Evolutionary conservation across 2,797 vertebrate genomes (phyloP).

Genomic region (Hemibagrus guttatus): DNA sequence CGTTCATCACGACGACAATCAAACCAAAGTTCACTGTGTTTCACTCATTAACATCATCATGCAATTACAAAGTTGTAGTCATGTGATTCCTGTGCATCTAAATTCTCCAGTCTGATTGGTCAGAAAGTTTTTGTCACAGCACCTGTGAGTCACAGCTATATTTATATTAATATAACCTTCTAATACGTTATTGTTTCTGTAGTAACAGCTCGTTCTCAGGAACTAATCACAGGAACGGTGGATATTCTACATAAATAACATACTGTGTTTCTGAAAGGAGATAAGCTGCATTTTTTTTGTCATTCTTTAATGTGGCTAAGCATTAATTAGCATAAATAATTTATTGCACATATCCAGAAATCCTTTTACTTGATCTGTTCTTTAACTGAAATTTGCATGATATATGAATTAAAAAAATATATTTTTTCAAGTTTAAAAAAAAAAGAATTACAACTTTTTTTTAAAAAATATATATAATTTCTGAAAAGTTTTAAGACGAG

Average conservation of each 20-base stretch:
- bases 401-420: too few relatives aligned
- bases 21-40: not conserved
- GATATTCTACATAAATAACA: not conserved
- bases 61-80: not conserved
- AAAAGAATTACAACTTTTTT: too few relatives aligned
- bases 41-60: not conserved
- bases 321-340: too few relatives aligned
- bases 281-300: too few relatives aligned
- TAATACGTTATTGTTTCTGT: not conserved
- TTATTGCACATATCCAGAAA: too few relatives aligned
- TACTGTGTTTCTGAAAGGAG: too few relatives aligned
- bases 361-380: too few relatives aligned
- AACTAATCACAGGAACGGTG: not conserved
- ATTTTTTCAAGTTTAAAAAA: too few relatives aligned
- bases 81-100: not conserved
- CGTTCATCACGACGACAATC: slow-evolving; percentile 12
- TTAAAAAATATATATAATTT: too few relatives aligned
- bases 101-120: not conserved
- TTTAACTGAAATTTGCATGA: too few relatives aligned
- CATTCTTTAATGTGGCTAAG: too few relatives aligned
- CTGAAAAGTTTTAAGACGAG: not conserved
- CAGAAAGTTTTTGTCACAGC: not conserved
- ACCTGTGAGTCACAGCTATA: not conserved
- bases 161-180: not conserved
- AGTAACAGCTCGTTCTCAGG: not conserved